Percentiles rank a stretch among this genome's conserved stretches.
phyloP scores from a whole-genome alignment of 2,888 invertebrate genomes.

The Neoascia interrupta region DNA sequence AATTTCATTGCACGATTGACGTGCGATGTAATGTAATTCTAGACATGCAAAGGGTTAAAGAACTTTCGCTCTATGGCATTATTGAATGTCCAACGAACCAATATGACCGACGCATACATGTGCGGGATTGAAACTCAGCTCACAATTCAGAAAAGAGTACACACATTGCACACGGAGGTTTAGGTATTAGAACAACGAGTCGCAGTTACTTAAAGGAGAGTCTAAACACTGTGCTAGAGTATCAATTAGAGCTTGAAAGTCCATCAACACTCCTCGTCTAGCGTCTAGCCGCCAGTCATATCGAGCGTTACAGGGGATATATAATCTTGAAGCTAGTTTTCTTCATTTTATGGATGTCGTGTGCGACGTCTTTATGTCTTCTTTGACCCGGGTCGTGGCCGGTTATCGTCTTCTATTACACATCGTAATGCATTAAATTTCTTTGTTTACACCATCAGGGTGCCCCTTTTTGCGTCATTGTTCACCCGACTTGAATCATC shows the following conservation, averaged over 20 bases:
- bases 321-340: no score
- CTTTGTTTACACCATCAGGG: no score
- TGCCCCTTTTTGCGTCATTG: conserved; percentile 19
- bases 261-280: conserved; percentile 19
- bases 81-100: no score
- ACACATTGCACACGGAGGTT: conserved; percentile 3
- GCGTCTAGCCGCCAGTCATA: not conserved
- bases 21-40: conserved; percentile 43
- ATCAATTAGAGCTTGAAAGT: conserved; percentile 28
- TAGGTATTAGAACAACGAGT: not conserved
- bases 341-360: conserved; percentile 3
- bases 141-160: conserved; percentile 38
- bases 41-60: conserved; percentile 63
- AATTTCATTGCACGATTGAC: conserved; percentile 56
- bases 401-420: conserved; percentile 25
- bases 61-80: conserved; percentile 47
- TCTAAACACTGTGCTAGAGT: not conserved
- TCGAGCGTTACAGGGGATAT: not conserved
- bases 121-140: conserved; percentile 20
- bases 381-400: not conserved
- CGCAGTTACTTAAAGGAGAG: not conserved
- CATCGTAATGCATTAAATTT: conserved; percentile 50
- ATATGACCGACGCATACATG: no score
- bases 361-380: conserved; percentile 12
- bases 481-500: conserved; percentile 26